These are phyloP conservation scores for Seriola dumerili DNA, from an alignment of 2,113 vertebrate genomes.

Conservation along the genomic window DNA sequence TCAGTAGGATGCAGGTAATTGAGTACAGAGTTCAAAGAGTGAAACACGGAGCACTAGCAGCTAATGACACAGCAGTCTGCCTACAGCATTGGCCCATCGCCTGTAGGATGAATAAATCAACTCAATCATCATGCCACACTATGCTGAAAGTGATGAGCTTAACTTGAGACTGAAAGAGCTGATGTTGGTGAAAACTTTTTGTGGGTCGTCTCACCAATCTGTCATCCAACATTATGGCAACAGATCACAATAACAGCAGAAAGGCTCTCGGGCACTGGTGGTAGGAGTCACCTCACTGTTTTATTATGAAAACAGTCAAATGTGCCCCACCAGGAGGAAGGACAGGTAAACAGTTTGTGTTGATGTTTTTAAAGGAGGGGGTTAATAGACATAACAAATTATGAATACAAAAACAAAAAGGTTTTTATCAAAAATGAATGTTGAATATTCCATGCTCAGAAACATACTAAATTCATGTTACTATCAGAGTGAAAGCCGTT, in stretches of 20 bases:
- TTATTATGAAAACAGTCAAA: slow-evolving; percentile 1
- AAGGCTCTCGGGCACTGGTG: not conserved
- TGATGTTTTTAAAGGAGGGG: not conserved
- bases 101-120: slow-evolving; percentile 56
- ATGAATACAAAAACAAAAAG: too few species aligned
- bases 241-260: slow-evolving; percentile 20
- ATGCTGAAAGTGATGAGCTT: slow-evolving; percentile 47
- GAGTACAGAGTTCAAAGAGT: slow-evolving; percentile 14
- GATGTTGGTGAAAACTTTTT: slow-evolving; percentile 49
- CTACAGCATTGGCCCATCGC: slow-evolving; percentile 17
- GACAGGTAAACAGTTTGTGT: not conserved
- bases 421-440: not conserved
- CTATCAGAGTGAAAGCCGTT: slow-evolving; percentile 8
- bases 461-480: not conserved
- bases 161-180: slow-evolving; percentile 45
- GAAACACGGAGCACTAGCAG: slow-evolving; percentile 8
- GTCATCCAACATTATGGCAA: slow-evolving; percentile 26
- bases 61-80: slow-evolving; percentile 48
- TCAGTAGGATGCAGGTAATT: not conserved
- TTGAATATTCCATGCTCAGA: not conserved
- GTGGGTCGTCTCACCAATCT: slow-evolving; percentile 20
- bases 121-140: slow-evolving; percentile 39
- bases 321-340: not conserved
- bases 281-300: not conserved
- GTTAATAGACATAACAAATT: not conserved